Evolutionary conservation across 1,140 invertebrate genomes (phyloP).

Genomic region (Drosophila azteca): DNA sequence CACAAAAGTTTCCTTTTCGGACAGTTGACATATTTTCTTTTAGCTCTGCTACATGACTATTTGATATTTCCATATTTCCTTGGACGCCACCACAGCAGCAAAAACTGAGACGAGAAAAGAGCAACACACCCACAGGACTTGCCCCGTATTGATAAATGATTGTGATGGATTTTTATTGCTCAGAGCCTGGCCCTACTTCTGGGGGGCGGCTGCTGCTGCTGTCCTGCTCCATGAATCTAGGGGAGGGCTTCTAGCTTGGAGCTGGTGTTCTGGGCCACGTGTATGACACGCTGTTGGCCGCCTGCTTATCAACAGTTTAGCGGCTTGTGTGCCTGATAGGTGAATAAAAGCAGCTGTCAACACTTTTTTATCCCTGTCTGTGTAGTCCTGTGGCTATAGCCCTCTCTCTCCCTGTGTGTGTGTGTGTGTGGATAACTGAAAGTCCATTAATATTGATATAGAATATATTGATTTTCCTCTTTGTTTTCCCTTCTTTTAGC

Average conservation of each 20-base stretch:
- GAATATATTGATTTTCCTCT: conserved; percentile 63
- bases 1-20: conserved; percentile 40
- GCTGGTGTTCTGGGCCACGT: conserved; percentile 23
- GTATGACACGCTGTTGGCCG: conserved; percentile 58
- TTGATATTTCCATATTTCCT: conserved; percentile 71
- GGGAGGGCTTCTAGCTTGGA: not conserved
- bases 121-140: not conserved
- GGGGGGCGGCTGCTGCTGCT: not conserved
- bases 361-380: conserved; percentile 56
- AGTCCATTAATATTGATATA: conserved; percentile 68
- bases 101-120: not conserved
- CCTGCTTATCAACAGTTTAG: conserved; percentile 78
- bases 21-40: conserved; percentile 55
- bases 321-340: conserved; percentile 75
- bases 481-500: conserved; percentile 26
- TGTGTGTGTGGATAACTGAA: conserved; percentile 24
- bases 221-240: not conserved
- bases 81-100: conserved; percentile 17
- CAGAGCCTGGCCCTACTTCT: conserved; percentile 38
- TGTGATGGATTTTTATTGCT: conserved; percentile 78
- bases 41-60: conserved; percentile 55
- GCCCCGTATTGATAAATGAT: conserved; percentile 72
- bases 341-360: conserved; percentile 81
- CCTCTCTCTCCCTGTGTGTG: not conserved
- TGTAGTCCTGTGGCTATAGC: not conserved